phyloP scores from a whole-genome alignment of 2,113 vertebrate genomes.

The Channa argus region DNA sequence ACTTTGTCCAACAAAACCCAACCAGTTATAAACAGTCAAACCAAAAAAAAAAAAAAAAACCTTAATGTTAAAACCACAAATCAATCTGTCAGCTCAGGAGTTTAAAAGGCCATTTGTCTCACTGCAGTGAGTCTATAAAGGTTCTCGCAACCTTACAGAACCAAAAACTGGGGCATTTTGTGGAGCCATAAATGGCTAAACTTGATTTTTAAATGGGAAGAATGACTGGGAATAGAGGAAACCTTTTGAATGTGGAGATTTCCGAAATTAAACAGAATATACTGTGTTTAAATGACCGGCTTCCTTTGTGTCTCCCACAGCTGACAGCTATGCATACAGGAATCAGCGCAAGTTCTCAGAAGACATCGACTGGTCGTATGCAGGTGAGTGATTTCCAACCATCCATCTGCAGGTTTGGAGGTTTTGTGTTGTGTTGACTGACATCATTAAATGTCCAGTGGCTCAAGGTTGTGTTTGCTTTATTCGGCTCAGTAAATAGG shows the following conservation, averaged over 20 bases:
- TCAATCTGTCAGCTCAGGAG: constrained; percentile 9
- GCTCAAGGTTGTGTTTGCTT: no score
- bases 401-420: background rate
- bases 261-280: no score
- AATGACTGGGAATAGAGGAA: no score
- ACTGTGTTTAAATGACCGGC: background rate
- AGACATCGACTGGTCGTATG: constrained; percentile 97
- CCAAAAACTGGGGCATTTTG: no score
- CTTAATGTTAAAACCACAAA: background rate
- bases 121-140: background rate
- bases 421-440: no score
- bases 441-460: no score
- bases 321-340: constrained; percentile 88
- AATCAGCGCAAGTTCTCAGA: constrained; percentile 93
- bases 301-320: constrained; percentile 64
- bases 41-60: background rate
- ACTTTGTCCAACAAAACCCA: background rate
- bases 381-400: constrained; percentile 82
- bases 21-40: background rate
- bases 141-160: no score
- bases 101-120: constrained; percentile 1
- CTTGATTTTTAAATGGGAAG: no score
- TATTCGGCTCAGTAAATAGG: no score
- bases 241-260: no score
- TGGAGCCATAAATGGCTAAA: no score